Conservation (phyloP, 2,797 vertebrate genomes). For the Myiotriccus ornatus region DNA sequence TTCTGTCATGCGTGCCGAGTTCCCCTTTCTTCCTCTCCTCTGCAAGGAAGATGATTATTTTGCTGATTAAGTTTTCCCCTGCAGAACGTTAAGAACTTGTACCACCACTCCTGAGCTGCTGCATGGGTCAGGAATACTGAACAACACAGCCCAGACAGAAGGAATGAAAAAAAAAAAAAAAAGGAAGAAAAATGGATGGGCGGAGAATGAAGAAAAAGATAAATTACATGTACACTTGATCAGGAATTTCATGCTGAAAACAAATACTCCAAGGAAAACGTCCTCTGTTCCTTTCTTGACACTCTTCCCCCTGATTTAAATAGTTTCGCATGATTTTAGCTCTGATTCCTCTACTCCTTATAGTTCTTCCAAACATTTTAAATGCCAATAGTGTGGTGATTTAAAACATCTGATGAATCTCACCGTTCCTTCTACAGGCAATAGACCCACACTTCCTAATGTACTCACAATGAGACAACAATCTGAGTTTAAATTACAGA, state of each 20-base stretch:
- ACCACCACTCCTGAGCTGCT: slow-evolving; percentile 20
- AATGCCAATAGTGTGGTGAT: neutral
- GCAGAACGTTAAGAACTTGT: slow-evolving; percentile 45
- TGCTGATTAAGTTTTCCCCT: slow-evolving; percentile 60
- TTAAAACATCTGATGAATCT: neutral
- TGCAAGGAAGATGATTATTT: slow-evolving; percentile 63
- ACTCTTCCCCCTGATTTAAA: neutral
- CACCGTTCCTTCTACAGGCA: neutral
- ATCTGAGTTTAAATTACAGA: neutral
- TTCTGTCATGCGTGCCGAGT: slow-evolving; percentile 51
- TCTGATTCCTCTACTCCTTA: neutral
- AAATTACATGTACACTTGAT: neutral
- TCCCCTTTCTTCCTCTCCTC: neutral
- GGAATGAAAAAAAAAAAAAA: neutral
- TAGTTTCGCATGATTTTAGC: neutral
- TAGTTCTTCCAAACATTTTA: neutral
- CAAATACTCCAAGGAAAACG: neutral
- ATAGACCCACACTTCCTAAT: neutral
- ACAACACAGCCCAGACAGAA: neutral
- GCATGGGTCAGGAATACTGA: neutral
- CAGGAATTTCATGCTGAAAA: slow-evolving; percentile 32
- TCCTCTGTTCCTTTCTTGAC: neutral
- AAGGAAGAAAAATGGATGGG: neutral
- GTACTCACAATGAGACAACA: neutral
- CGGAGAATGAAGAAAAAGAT: slow-evolving; percentile 3